Evolutionary conservation across 2,113 vertebrate species (phyloP).

Genomic region (Gobiocypris rarus): DNA sequence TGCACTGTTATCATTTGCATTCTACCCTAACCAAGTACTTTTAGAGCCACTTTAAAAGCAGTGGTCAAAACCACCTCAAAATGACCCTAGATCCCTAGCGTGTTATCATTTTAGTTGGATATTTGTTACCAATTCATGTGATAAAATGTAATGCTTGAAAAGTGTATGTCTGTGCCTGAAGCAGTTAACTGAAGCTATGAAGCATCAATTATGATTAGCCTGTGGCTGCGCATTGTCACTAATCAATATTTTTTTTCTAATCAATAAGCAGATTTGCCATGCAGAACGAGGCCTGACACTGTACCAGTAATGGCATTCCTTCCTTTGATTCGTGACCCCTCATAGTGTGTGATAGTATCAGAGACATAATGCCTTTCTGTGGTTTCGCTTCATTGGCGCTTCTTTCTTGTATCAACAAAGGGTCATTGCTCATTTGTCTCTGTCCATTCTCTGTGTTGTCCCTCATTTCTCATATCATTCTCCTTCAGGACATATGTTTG

Average conservation of each 20-base stretch:
- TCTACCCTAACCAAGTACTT: not conserved
- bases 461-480: slow-evolving; percentile 30
- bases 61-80: not conserved
- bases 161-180: not conserved
- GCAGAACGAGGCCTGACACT: slow-evolving; percentile 24
- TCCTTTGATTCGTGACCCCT: slow-evolving; percentile 58
- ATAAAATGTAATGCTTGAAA: not conserved
- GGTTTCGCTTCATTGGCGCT: slow-evolving; percentile 42
- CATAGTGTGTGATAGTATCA: slow-evolving; percentile 54
- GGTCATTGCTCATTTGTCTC: slow-evolving; percentile 40
- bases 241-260: slow-evolving; percentile 65
- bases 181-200: slow-evolving; percentile 42
- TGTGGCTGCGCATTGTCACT: slow-evolving; percentile 50
- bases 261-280: slow-evolving; percentile 19
- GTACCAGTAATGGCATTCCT: slow-evolving; percentile 50
- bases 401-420: slow-evolving; percentile 28
- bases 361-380: slow-evolving; percentile 23
- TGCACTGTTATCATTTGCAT: not conserved
- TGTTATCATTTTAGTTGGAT: not conserved
- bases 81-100: too few species aligned
- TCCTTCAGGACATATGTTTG: slow-evolving; percentile 36
- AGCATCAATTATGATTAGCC: slow-evolving; percentile 60
- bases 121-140: not conserved
- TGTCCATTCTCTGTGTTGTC: slow-evolving; percentile 25
- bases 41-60: not conserved